Conservation (phyloP, 2,888 invertebrate species). For the Stenichneumon culpator region DNA sequence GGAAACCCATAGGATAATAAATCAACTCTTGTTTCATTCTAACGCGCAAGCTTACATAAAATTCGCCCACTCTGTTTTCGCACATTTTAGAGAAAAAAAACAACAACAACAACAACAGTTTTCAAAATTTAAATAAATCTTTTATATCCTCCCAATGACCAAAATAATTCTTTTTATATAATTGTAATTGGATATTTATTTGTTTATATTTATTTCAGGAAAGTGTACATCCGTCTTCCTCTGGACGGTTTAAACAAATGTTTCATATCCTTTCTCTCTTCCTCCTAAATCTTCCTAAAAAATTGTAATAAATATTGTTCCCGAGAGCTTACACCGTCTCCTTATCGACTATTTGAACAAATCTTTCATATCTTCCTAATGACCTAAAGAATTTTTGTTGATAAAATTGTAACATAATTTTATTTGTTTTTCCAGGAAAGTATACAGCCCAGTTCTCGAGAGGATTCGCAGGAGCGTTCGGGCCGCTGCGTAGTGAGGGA, state of each 20-base stretch:
- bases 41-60: not conserved
- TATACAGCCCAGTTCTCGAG: constrained; percentile 75
- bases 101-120: not conserved
- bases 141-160: no score
- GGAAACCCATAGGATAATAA: constrained; percentile 2
- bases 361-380: no score
- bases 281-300: no score
- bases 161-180: no score
- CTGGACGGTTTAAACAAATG: no score
- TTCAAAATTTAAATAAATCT: not conserved
- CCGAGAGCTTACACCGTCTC: no score
- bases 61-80: not conserved
- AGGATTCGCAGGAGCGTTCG: constrained; percentile 71
- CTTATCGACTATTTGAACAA: no score
- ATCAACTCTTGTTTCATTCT: not conserved
- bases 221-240: no score
- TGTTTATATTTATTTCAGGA: no score
- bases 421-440: constrained; percentile 76
- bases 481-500: constrained; percentile 74
- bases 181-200: not conserved
- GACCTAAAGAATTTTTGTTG: no score
- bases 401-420: not conserved
- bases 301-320: no score
- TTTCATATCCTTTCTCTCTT: no score
- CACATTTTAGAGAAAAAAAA: not conserved